Evolutionary conservation across 2,113 vertebrate genomes (phyloP).

Genomic region (Donacobius atricapilla): DNA sequence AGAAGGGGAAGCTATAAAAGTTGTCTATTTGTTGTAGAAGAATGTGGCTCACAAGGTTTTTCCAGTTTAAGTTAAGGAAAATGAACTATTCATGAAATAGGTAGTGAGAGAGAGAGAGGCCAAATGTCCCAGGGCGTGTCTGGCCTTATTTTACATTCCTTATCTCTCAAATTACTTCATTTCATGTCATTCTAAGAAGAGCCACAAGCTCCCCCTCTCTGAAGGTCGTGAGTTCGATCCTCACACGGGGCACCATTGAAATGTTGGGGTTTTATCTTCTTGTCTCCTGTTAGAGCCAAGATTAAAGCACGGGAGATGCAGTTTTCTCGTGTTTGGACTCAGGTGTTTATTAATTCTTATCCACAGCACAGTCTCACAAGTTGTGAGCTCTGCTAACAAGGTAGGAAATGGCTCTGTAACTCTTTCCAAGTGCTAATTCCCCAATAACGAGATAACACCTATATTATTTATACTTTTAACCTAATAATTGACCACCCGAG

Average conservation of each 20-base stretch:
- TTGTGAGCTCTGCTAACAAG: background rate
- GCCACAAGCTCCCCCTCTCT: conserved; percentile 44
- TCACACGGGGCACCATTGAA: conserved; percentile 79
- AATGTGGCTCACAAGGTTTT: background rate
- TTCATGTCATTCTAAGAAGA: rapidly evolving
- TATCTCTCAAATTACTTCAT: background rate
- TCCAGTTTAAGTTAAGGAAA: background rate
- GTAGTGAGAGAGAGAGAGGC: background rate
- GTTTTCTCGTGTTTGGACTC: background rate
- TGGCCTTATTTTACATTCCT: background rate
- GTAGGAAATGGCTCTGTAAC: background rate
- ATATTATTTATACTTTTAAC: background rate
- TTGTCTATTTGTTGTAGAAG: rapidly evolving
- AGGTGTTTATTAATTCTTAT: background rate
- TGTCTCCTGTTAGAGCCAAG: background rate
- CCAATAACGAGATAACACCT: background rate
- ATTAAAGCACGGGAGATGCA: background rate
- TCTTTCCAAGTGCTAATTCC: background rate
- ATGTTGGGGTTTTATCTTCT: background rate
- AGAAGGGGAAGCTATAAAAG: background rate
- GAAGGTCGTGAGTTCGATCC: conserved; percentile 88
- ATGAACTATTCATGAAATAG: background rate
- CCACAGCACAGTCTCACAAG: background rate
- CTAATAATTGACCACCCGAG: background rate
- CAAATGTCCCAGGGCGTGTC: background rate